Evolutionary conservation across 1,140 invertebrate genomes (phyloP).

Genomic region (Drosophila bocki): DNA sequence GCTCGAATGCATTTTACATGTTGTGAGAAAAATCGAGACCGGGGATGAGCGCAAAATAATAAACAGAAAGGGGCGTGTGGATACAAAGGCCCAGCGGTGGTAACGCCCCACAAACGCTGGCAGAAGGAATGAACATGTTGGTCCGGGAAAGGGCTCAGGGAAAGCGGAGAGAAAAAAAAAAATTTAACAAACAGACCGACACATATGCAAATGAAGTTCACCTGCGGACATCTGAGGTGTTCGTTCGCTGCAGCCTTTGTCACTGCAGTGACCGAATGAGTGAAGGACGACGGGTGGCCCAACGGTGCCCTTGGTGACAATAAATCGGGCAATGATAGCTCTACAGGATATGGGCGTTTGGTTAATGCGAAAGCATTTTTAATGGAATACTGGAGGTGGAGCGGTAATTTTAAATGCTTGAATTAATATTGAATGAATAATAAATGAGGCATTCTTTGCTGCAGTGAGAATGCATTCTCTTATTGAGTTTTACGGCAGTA

Average conservation of each 20-base stretch:
- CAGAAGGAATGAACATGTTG: conserved; percentile 3
- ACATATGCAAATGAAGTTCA: conserved; percentile 53
- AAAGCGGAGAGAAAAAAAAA: background rate
- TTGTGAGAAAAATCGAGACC: conserved; percentile 23
- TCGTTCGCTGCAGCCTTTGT: conserved; percentile 20
- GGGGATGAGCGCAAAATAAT: conserved; percentile 24
- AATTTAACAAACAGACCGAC: conserved; percentile 18
- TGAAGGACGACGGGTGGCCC: conserved; percentile 7
- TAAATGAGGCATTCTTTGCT: conserved; percentile 18
- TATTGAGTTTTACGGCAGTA: conserved; percentile 9
- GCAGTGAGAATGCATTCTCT: conserved; percentile 8
- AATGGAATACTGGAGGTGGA: conserved; percentile 33
- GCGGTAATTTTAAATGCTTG: conserved; percentile 27
- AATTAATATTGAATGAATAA: conserved; percentile 47
- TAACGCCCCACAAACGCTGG: conserved; percentile 12
- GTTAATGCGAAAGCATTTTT: conserved; percentile 40
- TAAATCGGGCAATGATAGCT: conserved; percentile 55
- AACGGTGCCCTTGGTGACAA: conserved; percentile 36
- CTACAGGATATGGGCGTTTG: conserved; percentile 52
- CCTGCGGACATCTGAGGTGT: conserved; percentile 50
- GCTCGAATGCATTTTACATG: conserved; percentile 55
- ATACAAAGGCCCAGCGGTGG: conserved; percentile 28
- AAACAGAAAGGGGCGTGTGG: conserved; percentile 38
- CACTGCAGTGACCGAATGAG: conserved; percentile 10
- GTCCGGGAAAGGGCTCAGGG: background rate